A percentile compares a stretch with the other conserved stretches of the same genome.
These are phyloP conservation scores for Chrysodeixis includens DNA, from an alignment of 2,888 invertebrate species.

Conservation along the genomic window DNA sequence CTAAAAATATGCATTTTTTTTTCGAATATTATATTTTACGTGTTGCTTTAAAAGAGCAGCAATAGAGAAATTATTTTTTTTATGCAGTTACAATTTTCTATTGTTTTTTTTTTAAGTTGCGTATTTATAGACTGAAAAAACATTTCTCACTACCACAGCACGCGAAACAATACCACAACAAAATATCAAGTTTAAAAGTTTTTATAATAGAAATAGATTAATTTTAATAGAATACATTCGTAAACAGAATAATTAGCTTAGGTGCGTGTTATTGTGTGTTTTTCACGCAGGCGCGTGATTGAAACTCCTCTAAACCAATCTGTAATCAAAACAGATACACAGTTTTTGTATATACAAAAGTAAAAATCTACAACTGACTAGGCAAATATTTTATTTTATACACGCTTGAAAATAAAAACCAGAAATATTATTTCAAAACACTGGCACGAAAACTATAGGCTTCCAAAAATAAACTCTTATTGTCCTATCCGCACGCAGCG, in stretches of 20 bases:
- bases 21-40: not conserved
- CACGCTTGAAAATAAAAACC: not conserved
- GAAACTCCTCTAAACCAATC: too few relatives aligned
- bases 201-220: too few relatives aligned
- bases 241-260: too few relatives aligned
- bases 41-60: not conserved
- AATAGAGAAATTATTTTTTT: not conserved
- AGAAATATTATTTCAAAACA: not conserved
- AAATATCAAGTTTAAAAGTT: too few relatives aligned
- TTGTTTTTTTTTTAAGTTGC: not conserved
- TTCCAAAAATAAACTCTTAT: not conserved
- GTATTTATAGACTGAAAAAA: not conserved
- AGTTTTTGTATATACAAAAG: too few relatives aligned
- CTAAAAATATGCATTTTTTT: not conserved
- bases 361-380: too few relatives aligned
- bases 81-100: not conserved
- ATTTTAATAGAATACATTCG: too few relatives aligned
- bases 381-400: not conserved
- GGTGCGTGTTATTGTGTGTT: too few relatives aligned
- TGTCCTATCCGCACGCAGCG: conserved; percentile 7
- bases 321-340: too few relatives aligned
- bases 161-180: too few relatives aligned
- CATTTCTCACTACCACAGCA: too few relatives aligned
- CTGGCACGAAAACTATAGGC: not conserved
- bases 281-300: too few relatives aligned